Conservation (phyloP, 37 sponge, comb jelly and placozoan species). For the Cliona cf. orientalis region DNA sequence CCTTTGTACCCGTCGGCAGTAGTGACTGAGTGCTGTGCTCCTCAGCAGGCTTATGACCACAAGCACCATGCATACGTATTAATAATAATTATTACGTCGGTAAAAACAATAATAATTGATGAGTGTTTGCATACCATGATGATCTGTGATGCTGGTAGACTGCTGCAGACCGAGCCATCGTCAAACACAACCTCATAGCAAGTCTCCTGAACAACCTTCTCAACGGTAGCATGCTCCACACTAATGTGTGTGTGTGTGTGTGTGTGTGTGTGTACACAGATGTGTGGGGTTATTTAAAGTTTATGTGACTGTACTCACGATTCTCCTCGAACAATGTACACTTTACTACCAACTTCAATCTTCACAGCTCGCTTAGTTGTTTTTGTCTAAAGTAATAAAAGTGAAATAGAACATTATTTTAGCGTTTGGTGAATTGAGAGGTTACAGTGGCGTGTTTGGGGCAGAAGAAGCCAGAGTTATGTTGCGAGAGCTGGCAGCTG, state of each 20-base stretch:
- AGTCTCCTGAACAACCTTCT: constrained; percentile 9
- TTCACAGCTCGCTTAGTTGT: no score
- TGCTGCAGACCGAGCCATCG: constrained; percentile 82
- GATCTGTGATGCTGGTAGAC: constrained; percentile 67
- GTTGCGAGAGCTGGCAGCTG: neutral
- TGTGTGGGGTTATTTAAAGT: no score
- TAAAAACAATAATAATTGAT: neutral
- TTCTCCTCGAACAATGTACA: no score
- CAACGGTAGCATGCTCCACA: neutral
- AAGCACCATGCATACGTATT: neutral
- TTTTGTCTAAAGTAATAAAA: no score
- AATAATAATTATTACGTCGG: neutral
- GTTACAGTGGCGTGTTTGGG: no score
- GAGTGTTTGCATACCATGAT: constrained; percentile 21
- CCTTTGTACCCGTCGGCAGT: constrained; percentile 38
- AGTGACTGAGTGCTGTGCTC: constrained; percentile 8
- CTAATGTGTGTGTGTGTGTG: no score
- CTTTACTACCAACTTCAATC: no score
- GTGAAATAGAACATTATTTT: no score
- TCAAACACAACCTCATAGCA: constrained; percentile 85
- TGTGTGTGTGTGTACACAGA: no score
- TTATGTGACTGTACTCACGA: no score
- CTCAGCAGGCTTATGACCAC: neutral
- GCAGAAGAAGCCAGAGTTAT: constrained; percentile 37
- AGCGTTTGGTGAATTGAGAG: no score